Evolutionary conservation across 2,888 invertebrate genomes (phyloP).

Genomic region (Ectemnius lituratus): DNA sequence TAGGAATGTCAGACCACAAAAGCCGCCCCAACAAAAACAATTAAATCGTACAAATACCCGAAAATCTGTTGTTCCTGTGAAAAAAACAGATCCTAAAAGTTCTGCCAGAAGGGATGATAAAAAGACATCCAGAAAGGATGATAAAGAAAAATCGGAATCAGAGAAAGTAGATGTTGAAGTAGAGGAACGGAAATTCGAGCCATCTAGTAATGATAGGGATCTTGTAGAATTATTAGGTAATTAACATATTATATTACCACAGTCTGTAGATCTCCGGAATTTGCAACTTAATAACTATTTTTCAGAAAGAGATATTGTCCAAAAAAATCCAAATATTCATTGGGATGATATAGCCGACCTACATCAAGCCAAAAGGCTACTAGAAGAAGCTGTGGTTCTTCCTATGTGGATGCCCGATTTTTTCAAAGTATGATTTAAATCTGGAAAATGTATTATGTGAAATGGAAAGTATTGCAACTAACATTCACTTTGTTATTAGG

Average conservation of each 20-base stretch:
- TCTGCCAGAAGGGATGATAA: slow-evolving; percentile 74
- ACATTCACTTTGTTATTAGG: slow-evolving; percentile 78
- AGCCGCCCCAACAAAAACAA: slow-evolving; percentile 70
- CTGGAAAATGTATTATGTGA: neutral
- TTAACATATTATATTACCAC: slow-evolving; percentile 78
- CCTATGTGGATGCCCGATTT: slow-evolving; percentile 99
- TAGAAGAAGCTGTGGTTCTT: slow-evolving; percentile 98
- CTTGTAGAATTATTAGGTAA: slow-evolving; percentile 89
- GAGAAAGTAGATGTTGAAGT: slow-evolving; percentile 83
- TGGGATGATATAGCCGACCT: slow-evolving; percentile 97
- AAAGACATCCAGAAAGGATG: slow-evolving; percentile 79
- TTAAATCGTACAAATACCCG: slow-evolving; percentile 70
- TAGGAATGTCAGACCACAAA: slow-evolving; percentile 74
- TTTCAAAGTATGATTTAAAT: slow-evolving; percentile 86
- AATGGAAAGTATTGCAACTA: neutral
- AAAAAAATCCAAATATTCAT: slow-evolving; percentile 96
- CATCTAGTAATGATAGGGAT: slow-evolving; percentile 90
- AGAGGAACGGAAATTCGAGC: slow-evolving; percentile 92
- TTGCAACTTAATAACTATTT: too few species aligned
- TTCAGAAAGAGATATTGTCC: slow-evolving; percentile 89
- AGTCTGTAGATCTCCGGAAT: neutral
- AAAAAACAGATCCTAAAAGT: slow-evolving; percentile 76
- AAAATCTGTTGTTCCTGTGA: slow-evolving; percentile 71
- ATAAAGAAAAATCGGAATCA: slow-evolving; percentile 82
- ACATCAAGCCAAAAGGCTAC: slow-evolving; percentile 90